Percentiles rank a stretch among this genome's conserved stretches.
Conservation (phyloP, 2,797 vertebrate genomes). For the Prunella strophiata region DNA sequence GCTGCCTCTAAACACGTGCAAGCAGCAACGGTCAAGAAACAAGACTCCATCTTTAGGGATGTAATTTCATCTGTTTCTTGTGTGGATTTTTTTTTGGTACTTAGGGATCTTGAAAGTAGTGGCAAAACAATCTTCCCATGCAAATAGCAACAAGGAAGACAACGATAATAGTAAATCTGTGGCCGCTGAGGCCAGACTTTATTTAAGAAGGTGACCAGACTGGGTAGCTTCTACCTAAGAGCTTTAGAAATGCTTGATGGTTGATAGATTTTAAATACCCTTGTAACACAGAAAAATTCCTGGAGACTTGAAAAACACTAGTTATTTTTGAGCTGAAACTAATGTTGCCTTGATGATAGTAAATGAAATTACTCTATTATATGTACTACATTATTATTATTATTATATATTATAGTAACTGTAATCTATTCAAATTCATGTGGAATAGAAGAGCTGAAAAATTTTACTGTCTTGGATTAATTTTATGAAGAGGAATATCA, state of each 20-base stretch:
- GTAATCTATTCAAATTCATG: background rate
- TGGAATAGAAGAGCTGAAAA: background rate
- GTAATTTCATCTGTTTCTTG: slow-evolving; percentile 3
- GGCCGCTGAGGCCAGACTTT: background rate
- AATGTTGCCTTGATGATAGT: background rate
- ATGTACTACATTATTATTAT: background rate
- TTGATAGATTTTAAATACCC: background rate
- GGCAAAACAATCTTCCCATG: background rate
- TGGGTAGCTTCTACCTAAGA: background rate
- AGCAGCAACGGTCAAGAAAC: background rate
- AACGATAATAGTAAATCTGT: background rate
- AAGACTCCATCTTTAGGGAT: background rate
- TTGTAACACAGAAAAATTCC: background rate
- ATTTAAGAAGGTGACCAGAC: background rate
- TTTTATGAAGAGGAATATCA: background rate
- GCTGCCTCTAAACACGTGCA: background rate
- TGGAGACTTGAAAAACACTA: background rate
- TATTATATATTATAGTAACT: background rate
- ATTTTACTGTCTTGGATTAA: background rate
- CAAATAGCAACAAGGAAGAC: background rate
- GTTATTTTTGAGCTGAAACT: background rate
- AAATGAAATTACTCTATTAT: background rate
- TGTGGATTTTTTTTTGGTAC: background rate
- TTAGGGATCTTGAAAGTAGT: background rate
- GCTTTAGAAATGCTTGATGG: background rate